phyloP scores from a whole-genome alignment of 1,140 invertebrate genomes.

The Manduca sexta region DNA sequence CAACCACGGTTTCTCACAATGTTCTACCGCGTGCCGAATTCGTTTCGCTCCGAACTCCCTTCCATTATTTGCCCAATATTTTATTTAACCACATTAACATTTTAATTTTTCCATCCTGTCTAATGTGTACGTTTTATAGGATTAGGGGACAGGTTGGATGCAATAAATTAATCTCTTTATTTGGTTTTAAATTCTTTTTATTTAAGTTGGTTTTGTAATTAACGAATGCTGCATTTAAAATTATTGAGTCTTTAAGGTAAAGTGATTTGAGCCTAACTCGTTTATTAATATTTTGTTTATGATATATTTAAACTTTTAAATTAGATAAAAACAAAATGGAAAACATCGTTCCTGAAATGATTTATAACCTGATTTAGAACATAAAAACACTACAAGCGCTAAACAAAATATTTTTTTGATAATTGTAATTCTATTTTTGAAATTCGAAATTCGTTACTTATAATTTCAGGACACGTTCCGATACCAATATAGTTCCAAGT shows the following conservation, averaged over 20 bases:
- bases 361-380: too few species aligned
- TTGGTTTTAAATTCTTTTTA: conserved; percentile 1
- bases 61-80: conserved; percentile 20
- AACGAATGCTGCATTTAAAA: neutral
- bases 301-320: too few species aligned
- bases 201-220: neutral
- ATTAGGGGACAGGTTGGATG: conserved; percentile 13
- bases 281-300: too few species aligned
- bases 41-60: conserved; percentile 9
- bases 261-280: too few species aligned
- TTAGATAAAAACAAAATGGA: too few species aligned
- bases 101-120: conserved; percentile 17
- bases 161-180: conserved; percentile 23
- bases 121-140: conserved; percentile 4
- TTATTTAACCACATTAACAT: conserved; percentile 18
- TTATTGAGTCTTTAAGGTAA: neutral
- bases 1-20: conserved; percentile 8
- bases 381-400: too few species aligned
- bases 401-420: too few species aligned
- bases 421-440: too few species aligned
- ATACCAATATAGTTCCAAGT: too few species aligned
- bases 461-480: too few species aligned
- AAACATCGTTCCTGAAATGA: too few species aligned
- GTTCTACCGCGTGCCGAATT: conserved; percentile 13
- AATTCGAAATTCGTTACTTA: too few species aligned